Evolutionary conservation across 2,888 invertebrate species (phyloP).

Genomic region (Linnaemya vulpina): DNA sequence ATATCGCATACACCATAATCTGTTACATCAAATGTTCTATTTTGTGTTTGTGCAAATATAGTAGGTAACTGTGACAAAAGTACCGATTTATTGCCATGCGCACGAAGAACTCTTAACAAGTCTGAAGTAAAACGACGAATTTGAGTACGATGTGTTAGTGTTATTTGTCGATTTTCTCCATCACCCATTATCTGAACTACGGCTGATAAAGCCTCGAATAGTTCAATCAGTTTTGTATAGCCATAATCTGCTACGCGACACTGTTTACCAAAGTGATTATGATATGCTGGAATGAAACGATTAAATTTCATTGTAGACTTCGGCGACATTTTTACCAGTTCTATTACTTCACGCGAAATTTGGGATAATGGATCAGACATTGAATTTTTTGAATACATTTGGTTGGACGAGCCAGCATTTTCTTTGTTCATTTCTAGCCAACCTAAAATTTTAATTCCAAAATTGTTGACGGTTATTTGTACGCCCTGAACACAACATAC

Average conservation of each 20-base stretch:
- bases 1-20: constrained; percentile 95
- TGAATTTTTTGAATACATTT: constrained; percentile 78
- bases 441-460: constrained; percentile 82
- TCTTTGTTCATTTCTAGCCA: constrained; percentile 80
- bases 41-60: constrained; percentile 86
- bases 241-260: constrained; percentile 98
- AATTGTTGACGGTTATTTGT: constrained; percentile 82
- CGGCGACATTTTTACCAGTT: constrained; percentile 91
- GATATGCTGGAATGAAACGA: constrained; percentile 97
- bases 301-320: constrained; percentile 91
- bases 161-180: constrained; percentile 92
- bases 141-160: constrained; percentile 94
- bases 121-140: constrained; percentile 95
- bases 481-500: constrained; percentile 92
- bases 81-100: constrained; percentile 90
- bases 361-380: constrained; percentile 84
- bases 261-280: constrained; percentile 97
- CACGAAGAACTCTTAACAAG: constrained; percentile 92
- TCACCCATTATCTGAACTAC: constrained; percentile 96
- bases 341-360: constrained; percentile 94
- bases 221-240: constrained; percentile 95
- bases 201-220: constrained; percentile 93
- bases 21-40: constrained; percentile 86
- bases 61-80: constrained; percentile 88
- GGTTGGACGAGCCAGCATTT: constrained; percentile 73